Evolutionary conservation across 2,113 vertebrate genomes (phyloP).

Genomic region (Tychaedon coryphoeus): DNA sequence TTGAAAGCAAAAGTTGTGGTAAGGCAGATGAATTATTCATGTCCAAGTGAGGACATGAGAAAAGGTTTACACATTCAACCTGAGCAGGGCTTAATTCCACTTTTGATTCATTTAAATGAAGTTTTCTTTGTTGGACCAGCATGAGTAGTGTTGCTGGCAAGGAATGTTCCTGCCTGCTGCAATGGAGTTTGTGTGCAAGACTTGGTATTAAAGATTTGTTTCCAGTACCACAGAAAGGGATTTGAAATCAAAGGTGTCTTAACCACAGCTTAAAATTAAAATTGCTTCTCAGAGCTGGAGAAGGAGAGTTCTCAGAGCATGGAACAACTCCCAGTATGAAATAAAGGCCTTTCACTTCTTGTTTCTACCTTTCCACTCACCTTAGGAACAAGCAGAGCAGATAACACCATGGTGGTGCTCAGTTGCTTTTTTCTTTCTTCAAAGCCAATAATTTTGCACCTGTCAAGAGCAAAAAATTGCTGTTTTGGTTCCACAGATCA

Average conservation of each 20-base stretch:
- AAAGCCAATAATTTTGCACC: neutral
- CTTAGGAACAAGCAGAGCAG: neutral
- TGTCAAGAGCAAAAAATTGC: neutral
- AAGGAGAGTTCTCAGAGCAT: neutral
- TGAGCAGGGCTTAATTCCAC: neutral
- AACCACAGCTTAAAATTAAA: neutral
- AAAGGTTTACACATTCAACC: neutral
- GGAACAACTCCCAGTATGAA: neutral
- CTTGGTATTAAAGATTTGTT: neutral
- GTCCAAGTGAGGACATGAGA: neutral
- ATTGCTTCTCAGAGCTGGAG: neutral
- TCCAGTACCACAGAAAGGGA: neutral
- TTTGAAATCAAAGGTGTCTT: neutral
- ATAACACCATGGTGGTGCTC: neutral
- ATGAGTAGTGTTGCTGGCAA: neutral
- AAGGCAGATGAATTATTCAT: neutral
- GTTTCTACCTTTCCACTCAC: neutral
- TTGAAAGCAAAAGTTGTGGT: neutral
- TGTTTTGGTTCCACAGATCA: neutral
- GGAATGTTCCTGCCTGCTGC: neutral
- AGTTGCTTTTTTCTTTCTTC: neutral
- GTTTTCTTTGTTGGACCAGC: neutral
- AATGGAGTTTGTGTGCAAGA: neutral
- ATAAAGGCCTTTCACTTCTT: neutral
- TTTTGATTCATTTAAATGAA: neutral